Evolutionary conservation across 1,140 invertebrate genomes (phyloP).

Genomic region (Mycetomoellerius zeteki): DNA sequence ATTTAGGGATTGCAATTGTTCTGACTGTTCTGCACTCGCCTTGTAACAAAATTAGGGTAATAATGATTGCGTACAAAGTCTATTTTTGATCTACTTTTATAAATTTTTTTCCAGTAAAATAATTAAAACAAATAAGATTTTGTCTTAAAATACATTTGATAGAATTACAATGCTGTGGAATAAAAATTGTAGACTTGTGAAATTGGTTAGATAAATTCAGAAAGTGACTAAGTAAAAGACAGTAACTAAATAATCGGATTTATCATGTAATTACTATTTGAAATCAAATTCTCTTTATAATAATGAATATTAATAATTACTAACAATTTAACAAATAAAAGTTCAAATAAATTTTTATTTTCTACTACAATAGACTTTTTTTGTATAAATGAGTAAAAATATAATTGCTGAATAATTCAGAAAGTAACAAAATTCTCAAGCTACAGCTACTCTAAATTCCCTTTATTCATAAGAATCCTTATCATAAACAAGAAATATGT

Average conservation of each 20-base stretch:
- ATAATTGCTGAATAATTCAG: neutral
- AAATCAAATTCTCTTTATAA: neutral
- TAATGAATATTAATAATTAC: neutral
- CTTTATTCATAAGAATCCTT: neutral
- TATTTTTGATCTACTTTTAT: neutral
- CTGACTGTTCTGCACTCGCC: neutral
- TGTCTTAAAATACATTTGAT: neutral
- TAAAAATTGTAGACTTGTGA: neutral
- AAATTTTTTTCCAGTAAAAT: neutral
- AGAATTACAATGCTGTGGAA: neutral
- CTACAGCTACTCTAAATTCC: neutral
- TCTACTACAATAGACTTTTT: neutral
- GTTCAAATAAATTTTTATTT: neutral
- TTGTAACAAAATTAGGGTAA: neutral
- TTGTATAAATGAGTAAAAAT: neutral
- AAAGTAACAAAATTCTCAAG: neutral
- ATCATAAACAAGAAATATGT: neutral
- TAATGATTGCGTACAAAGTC: neutral
- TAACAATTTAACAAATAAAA: neutral
- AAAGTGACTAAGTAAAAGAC: neutral
- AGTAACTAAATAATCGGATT: neutral
- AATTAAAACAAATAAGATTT: neutral
- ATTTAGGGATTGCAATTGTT: conserved; percentile 14
- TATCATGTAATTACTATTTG: neutral
- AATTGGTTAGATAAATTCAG: neutral